Evolutionary conservation across 2,888 invertebrate species (phyloP), one percentile per base, ranked within the genome.

Genomic region (Stegophylla sp.): DNA sequence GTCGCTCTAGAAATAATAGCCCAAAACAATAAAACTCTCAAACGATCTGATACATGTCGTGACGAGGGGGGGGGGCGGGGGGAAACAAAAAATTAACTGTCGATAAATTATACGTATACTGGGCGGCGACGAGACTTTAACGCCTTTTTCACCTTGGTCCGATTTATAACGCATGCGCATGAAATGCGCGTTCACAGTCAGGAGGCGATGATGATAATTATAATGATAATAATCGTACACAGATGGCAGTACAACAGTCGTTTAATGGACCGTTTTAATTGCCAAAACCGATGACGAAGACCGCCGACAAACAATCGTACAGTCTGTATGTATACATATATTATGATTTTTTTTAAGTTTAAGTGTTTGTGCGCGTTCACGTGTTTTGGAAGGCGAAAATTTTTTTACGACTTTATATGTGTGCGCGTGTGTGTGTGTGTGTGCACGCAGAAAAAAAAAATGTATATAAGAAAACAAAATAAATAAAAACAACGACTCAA

Each of bases 191-290:
- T 1, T 45, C 45, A 12, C 45, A 20, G 12, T 20, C 63, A 26
- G 45, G 12, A 23, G 12, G 43, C 20, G 66, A 15, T 17, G 15
- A 43, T 7, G 34, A 34, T 34, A 34, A 34, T 34, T 5, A 34
- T 34, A 34, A 34, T 34, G 7, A 7, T 34, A 34, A 34, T 34
- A 34, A 34, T 34, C 34, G 34, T 34, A 7, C 13, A 28, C 51
- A 48, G 26, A 17, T 10, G 45, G 34, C 20, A 53, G 20, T 4
- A 41, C 17, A 10, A 5, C 48, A 17, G 64, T 67, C 28, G 74
- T 77, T 69, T 79, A 79, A 79, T 79, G 69, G 59, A 43, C 69
- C 23, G 77, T 69, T 34, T 79, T 69, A 69, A 79, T 69, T 69
- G 69, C 56, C 67, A 28, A 48, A n/a, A 48, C 69, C 56, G 53